Evolutionary conservation across 2,888 invertebrate species (phyloP).

Genomic region (Hypolimnas misippus): DNA sequence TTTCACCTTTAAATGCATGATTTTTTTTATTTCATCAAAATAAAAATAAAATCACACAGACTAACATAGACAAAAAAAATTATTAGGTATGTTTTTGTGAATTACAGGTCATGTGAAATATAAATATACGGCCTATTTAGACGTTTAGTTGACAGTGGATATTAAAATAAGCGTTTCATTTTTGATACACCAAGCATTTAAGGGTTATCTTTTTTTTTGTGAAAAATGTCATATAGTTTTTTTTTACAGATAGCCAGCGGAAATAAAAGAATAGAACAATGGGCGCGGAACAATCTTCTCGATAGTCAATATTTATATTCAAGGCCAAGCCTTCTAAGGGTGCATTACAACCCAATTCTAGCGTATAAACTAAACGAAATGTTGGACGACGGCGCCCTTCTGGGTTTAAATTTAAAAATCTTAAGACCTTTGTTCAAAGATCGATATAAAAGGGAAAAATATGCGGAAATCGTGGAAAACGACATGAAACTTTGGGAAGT

Average conservation of each 20-base stretch:
- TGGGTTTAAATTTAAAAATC: constrained; percentile 90
- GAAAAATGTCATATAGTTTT: not conserved
- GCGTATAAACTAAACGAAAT: constrained; percentile 88
- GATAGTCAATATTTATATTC: constrained; percentile 91
- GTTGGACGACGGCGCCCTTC: constrained; percentile 90
- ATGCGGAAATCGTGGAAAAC: constrained; percentile 93
- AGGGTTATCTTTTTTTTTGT: not conserved
- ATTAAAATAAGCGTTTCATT: too few species aligned
- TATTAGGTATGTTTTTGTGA: too few species aligned
- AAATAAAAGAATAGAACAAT: constrained; percentile 88
- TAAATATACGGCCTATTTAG: too few species aligned
- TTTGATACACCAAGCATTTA: too few species aligned
- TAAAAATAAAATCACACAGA: too few species aligned
- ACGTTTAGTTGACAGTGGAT: too few species aligned
- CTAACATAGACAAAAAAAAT: too few species aligned
- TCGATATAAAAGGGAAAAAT: constrained; percentile 87
- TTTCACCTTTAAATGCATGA: too few species aligned
- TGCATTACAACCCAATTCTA: constrained; percentile 89
- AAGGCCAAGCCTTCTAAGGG: constrained; percentile 90
- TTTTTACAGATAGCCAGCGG: constrained; percentile 87
- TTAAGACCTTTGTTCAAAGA: constrained; percentile 90
- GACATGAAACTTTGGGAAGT: constrained; percentile 93
- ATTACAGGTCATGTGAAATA: too few species aligned
- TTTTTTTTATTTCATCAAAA: too few species aligned
- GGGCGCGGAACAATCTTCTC: constrained; percentile 88